Conservation (phyloP, 2,797 vertebrate genomes). For the Ambastaia sidthimunki region DNA sequence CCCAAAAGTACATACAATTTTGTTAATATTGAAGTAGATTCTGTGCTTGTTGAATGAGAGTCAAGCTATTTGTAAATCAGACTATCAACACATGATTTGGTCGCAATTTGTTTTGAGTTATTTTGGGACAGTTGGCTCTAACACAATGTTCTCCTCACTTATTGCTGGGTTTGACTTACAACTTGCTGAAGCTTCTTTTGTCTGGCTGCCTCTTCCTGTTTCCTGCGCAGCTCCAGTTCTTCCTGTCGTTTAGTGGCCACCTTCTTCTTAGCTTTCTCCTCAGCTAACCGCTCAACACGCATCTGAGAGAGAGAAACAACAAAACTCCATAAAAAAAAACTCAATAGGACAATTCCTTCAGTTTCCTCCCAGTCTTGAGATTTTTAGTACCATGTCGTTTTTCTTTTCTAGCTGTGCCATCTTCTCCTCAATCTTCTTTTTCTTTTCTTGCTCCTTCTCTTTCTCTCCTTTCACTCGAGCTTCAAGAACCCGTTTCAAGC, state of each 20-base stretch:
- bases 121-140: no score
- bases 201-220: constrained; percentile 86
- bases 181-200: constrained; percentile 73
- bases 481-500: constrained; percentile 86
- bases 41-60: no score
- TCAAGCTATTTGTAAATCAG: no score
- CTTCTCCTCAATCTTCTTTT: constrained; percentile 90
- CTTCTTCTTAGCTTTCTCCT: constrained; percentile 80
- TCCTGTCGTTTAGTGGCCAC: constrained; percentile 76
- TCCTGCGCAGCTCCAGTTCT: constrained; percentile 78
- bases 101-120: no score
- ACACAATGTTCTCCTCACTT: not conserved
- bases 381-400: constrained; percentile 84
- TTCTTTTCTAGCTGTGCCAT: constrained; percentile 88
- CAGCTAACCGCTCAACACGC: constrained; percentile 78
- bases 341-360: not conserved
- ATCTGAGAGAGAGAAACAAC: constrained; percentile 65
- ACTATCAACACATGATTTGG: no score
- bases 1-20: no score
- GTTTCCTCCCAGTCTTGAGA: not conserved
- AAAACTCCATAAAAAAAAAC: not conserved
- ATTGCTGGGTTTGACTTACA: constrained; percentile 55
- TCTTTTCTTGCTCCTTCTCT: constrained; percentile 90
- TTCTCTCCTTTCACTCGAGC: constrained; percentile 87
- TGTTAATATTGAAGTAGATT: no score